Conservation (phyloP, 2,888 invertebrate genomes). For the Mythimna ferrago region DNA sequence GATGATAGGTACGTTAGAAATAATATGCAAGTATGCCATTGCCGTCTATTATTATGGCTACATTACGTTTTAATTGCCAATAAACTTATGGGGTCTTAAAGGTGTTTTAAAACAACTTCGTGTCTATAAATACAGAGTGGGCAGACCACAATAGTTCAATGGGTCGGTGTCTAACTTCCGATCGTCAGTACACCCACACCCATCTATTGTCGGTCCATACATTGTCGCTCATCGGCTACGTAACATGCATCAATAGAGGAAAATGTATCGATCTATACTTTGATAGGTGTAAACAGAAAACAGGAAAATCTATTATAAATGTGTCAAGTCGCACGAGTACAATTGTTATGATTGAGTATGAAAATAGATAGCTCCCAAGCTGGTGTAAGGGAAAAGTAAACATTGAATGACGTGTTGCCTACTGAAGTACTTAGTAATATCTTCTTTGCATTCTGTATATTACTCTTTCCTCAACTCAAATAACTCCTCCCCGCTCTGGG, state of each 20-base stretch:
- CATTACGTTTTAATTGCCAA: constrained; percentile 38
- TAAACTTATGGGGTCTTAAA: constrained; percentile 24
- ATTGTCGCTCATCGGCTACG: constrained; percentile 39
- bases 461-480: too few relatives aligned
- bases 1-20: constrained; percentile 24
- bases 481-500: too few relatives aligned
- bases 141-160: constrained; percentile 53
- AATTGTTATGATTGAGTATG: constrained; percentile 24
- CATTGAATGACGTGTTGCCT: neutral
- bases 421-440: neutral
- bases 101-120: constrained; percentile 26
- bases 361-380: constrained; percentile 25
- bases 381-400: constrained; percentile 9
- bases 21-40: constrained; percentile 54
- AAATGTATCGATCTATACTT: constrained; percentile 47
- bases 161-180: constrained; percentile 55
- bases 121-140: constrained; percentile 27
- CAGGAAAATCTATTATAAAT: constrained; percentile 39
- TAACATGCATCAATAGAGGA: constrained; percentile 35
- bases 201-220: constrained; percentile 46
- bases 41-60: constrained; percentile 36
- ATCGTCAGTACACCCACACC: constrained; percentile 56
- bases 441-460: too few relatives aligned
- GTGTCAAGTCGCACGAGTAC: constrained; percentile 19
- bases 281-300: constrained; percentile 24